phyloP scores from a whole-genome alignment of 1,140 invertebrate species.

The Megalonaias nervosa region DNA sequence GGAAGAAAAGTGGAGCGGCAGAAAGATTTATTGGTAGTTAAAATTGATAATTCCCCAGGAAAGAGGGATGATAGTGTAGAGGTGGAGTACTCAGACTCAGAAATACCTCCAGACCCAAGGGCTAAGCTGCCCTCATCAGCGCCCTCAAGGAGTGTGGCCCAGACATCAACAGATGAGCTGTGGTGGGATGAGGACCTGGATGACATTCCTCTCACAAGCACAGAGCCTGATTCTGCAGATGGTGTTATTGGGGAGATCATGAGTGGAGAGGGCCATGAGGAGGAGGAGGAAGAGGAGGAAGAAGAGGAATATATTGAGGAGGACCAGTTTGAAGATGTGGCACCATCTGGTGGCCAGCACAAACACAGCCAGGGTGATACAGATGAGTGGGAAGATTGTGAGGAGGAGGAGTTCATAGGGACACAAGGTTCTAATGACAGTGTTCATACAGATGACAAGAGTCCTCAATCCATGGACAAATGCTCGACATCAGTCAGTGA shows the following conservation, averaged over 20 bases:
- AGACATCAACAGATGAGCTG: slow-evolving; percentile 14
- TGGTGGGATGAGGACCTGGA: slow-evolving; percentile 40
- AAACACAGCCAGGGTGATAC: slow-evolving; percentile 31
- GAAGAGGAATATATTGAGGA: slow-evolving; percentile 38
- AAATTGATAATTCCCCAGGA: slow-evolving; percentile 40
- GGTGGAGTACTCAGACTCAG: slow-evolving; percentile 44
- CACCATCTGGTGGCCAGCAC: neutral
- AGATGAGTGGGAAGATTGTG: slow-evolving; percentile 44
- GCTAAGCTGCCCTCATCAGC: slow-evolving; percentile 13
- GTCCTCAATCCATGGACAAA: slow-evolving; percentile 16
- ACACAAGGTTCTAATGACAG: slow-evolving; percentile 22
- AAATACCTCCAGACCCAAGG: slow-evolving; percentile 26
- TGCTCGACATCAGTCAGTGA: slow-evolving; percentile 32
- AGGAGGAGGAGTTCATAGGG: slow-evolving; percentile 32
- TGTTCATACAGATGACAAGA: slow-evolving; percentile 27
- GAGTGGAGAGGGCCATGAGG: slow-evolving; percentile 28
- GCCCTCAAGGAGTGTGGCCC: slow-evolving; percentile 7
- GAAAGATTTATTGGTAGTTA: slow-evolving; percentile 40
- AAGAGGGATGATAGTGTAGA: slow-evolving; percentile 33
- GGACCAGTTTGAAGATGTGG: slow-evolving; percentile 29
- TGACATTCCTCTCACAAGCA: slow-evolving; percentile 36
- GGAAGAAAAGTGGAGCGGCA: slow-evolving; percentile 33
- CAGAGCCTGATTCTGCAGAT: slow-evolving; percentile 30
- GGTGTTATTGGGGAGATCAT: slow-evolving; percentile 30
- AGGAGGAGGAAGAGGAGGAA: slow-evolving; percentile 26